A percentile compares a stretch with the other conserved stretches of the same genome.
Conservation (phyloP, 1,140 invertebrate genomes). For the Lasaia peninsularis region DNA sequence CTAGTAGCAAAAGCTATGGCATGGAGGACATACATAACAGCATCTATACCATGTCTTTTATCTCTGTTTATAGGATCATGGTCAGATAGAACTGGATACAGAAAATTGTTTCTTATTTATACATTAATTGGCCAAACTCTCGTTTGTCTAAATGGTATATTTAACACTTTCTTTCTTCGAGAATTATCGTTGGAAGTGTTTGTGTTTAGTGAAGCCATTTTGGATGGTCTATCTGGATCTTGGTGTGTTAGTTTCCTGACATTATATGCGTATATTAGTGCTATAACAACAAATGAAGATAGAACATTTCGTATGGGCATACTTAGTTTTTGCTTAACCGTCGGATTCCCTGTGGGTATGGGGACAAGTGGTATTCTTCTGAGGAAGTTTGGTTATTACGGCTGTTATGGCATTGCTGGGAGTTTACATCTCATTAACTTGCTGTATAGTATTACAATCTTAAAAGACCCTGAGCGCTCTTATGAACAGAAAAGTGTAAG, state of each 20-base stretch:
- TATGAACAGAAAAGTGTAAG: constrained; percentile 1
- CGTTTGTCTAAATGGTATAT: constrained; percentile 85
- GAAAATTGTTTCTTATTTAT: constrained; percentile 90
- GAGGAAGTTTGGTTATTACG: constrained; percentile 1
- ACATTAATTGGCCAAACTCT: constrained; percentile 89
- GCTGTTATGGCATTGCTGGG: background rate
- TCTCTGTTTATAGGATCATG: constrained; percentile 80
- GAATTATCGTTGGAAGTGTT: constrained; percentile 86
- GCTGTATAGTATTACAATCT: background rate
- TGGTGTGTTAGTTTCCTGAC: constrained; percentile 93
- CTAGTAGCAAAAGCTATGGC: constrained; percentile 80
- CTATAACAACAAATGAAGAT: constrained; percentile 87
- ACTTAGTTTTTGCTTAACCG: constrained; percentile 75
- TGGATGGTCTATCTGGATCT: constrained; percentile 86
- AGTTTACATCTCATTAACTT: background rate
- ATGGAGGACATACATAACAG: constrained; percentile 77
- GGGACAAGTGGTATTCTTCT: background rate
- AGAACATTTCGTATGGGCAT: constrained; percentile 90
- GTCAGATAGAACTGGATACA: constrained; percentile 83
- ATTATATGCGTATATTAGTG: constrained; percentile 91
- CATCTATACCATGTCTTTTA: constrained; percentile 75
- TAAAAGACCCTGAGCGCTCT: background rate
- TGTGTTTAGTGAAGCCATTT: constrained; percentile 83
- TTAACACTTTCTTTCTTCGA: constrained; percentile 87
- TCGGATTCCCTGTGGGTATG: background rate